A percentile compares a stretch with the other conserved stretches of the same genome.
Evolutionary conservation across 2,797 vertebrate genomes (phyloP).

Genomic region (Ibycter americanus): DNA sequence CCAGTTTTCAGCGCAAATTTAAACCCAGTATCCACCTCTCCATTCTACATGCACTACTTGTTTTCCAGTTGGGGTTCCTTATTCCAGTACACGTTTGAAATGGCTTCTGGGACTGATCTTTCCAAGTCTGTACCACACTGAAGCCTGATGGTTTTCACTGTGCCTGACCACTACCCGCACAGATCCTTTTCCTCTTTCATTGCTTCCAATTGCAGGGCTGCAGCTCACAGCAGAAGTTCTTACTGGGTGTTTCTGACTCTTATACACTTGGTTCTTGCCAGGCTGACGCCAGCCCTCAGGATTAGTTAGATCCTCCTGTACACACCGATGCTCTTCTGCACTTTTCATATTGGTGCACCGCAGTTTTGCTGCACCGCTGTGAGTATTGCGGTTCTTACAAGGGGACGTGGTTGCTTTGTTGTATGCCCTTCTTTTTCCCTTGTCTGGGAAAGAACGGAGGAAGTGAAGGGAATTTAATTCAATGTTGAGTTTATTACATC

Average conservation of each 20-base stretch:
- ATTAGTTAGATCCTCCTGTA: not conserved
- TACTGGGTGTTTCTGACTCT: not conserved
- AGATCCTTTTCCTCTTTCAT: not conserved
- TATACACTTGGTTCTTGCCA: not conserved
- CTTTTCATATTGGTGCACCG: not conserved
- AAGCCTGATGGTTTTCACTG: not conserved
- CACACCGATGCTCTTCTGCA: rapidly evolving
- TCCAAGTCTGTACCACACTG: not conserved
- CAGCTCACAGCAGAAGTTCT: not conserved
- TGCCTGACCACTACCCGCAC: rapidly evolving
- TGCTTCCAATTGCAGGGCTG: not conserved
- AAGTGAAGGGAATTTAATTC: not conserved
- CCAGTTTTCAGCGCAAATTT: not conserved
- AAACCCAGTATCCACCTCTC: not conserved
- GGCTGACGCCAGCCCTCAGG: not conserved
- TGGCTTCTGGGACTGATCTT: not conserved
- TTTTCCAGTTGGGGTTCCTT: not conserved
- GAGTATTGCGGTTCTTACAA: not conserved
- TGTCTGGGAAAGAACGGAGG: not conserved
- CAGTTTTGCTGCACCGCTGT: not conserved
- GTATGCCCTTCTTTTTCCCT: not conserved
- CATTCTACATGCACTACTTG: not conserved
- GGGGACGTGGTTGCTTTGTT: not conserved
- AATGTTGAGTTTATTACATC: not conserved
- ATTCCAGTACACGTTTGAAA: not conserved